Conservation (phyloP, 2,797 vertebrate genomes). For the Triplophysa bombifrons region DNA sequence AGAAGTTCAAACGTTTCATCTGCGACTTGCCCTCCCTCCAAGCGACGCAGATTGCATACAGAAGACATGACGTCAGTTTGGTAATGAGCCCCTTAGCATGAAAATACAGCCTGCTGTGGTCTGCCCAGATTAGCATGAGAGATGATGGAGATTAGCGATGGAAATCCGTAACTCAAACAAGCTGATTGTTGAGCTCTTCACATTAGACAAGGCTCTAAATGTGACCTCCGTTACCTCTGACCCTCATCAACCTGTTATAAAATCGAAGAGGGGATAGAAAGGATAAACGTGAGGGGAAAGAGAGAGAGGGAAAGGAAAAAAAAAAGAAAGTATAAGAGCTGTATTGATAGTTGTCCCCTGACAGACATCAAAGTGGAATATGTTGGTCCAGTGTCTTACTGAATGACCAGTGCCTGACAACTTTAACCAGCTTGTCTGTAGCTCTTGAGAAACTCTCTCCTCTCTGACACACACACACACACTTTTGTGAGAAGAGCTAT, state of each 20-base stretch:
- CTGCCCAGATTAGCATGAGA: conserved; percentile 57
- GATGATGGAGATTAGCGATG: conserved; percentile 83
- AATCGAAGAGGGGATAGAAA: conserved; percentile 2
- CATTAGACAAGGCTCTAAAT: conserved; percentile 75
- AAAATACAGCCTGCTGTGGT: conserved; percentile 50
- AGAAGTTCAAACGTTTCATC: conserved; percentile 50
- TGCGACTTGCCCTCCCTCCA: conserved; percentile 54
- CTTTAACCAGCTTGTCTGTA: conserved; percentile 36
- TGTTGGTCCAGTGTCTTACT: background rate
- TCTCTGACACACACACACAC: background rate
- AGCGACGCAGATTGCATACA: conserved; percentile 55
- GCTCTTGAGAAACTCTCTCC: conserved; percentile 34
- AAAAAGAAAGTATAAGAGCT: conserved; percentile 54
- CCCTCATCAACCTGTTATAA: conserved; percentile 62
- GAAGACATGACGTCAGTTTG: conserved; percentile 58
- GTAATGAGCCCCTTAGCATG: conserved; percentile 61
- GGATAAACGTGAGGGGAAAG: conserved; percentile 14
- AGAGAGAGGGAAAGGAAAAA: conserved; percentile 34
- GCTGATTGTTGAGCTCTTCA: conserved; percentile 79
- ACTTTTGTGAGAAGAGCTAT: conserved; percentile 58
- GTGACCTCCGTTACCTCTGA: conserved; percentile 74
- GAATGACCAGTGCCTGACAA: conserved; percentile 23
- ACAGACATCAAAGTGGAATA: conserved; percentile 38
- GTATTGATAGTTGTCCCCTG: conserved; percentile 31
- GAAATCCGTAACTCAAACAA: conserved; percentile 81